Percentiles rank a stretch among this genome's conserved stretches.
Evolutionary conservation across 2,888 invertebrate species (phyloP).

Genomic region (Drosophila mayaguana): DNA sequence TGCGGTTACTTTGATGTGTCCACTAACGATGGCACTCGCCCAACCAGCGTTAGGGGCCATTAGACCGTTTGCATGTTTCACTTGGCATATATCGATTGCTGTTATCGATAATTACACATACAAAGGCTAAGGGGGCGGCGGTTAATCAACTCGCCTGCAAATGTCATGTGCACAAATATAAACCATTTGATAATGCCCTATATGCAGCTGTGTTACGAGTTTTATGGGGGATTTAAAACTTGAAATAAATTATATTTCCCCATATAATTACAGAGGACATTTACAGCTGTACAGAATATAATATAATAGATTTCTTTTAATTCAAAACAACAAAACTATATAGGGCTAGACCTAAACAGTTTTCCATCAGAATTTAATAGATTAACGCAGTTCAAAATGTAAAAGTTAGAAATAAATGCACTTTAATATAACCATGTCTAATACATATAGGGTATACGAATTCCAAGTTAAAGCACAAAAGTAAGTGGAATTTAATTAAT

Average conservation of each 20-base stretch:
- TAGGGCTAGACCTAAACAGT: not conserved
- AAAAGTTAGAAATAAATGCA: not conserved
- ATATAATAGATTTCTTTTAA: too few relatives aligned
- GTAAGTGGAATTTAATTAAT: not conserved
- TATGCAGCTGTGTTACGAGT: not conserved
- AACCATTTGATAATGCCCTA: not conserved
- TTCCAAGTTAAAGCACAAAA: not conserved
- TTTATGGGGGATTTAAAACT: not conserved
- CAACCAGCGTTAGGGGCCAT: conserved; percentile 13
- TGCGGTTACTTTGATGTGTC: conserved; percentile 49
- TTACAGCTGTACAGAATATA: too few relatives aligned
- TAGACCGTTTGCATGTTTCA: not conserved
- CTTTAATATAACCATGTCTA: not conserved
- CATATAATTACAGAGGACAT: too few relatives aligned
- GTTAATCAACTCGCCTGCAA: conserved; percentile 37
- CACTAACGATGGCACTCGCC: conserved; percentile 33
- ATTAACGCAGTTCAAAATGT: not conserved
- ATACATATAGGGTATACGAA: not conserved
- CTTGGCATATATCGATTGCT: conserved; percentile 23
- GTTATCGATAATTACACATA: conserved; percentile 31
- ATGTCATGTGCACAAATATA: not conserved
- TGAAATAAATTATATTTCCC: not conserved
- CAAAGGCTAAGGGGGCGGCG: conserved; percentile 12
- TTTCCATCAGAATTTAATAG: not conserved
- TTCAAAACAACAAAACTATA: not conserved